Conservation (phyloP, 2,113 vertebrate genomes). For the Nothoprocta pentlandii region DNA sequence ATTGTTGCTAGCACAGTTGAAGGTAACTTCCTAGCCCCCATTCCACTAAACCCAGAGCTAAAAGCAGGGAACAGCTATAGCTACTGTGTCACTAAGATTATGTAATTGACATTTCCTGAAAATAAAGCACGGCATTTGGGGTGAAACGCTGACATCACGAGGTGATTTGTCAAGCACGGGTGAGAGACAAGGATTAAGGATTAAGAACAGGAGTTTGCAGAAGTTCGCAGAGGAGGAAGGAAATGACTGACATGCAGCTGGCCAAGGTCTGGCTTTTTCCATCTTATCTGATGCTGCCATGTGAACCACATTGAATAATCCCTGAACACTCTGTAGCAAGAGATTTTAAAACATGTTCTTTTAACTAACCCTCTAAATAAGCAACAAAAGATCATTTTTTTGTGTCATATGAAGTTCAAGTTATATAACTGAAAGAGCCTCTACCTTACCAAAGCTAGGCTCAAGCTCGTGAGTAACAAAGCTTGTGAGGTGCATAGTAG, state of each 20-base stretch:
- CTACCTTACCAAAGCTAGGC: not conserved
- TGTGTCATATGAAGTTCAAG: not conserved
- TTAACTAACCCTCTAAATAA: not conserved
- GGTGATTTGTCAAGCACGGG: not conserved
- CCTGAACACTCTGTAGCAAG: not conserved
- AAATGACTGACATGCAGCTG: not conserved
- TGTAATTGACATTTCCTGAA: not conserved
- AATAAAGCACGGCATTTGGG: not conserved
- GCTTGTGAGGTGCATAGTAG: not conserved
- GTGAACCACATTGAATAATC: not conserved
- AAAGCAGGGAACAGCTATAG: not conserved
- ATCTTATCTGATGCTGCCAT: rapidly evolving
- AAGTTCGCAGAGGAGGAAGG: not conserved
- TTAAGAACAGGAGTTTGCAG: not conserved
- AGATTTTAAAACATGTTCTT: rapidly evolving
- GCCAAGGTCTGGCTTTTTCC: not conserved
- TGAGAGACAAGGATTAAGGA: not conserved
- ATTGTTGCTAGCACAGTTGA: not conserved
- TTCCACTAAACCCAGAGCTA: not conserved
- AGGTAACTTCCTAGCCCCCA: not conserved
- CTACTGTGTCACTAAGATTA: not conserved
- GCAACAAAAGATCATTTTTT: not conserved
- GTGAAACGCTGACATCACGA: not conserved
- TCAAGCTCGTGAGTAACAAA: not conserved
- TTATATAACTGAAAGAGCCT: not conserved